Evolutionary conservation across 2,888 invertebrate genomes (phyloP).

Genomic region (Chrysolina haemoptera): DNA sequence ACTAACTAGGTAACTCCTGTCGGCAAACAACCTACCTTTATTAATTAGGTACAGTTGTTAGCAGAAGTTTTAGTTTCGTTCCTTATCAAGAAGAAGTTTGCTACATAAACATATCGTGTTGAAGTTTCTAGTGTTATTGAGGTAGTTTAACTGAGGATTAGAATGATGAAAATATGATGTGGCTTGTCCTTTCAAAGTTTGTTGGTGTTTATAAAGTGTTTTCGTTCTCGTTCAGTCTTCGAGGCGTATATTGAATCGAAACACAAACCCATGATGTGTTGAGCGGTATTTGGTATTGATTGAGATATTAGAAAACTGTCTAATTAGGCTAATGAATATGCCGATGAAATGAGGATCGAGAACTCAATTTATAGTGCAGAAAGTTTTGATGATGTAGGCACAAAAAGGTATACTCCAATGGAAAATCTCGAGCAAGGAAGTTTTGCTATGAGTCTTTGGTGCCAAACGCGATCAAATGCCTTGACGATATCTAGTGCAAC

Average conservation of each 20-base stretch:
- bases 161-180: conserved; percentile 13
- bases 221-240: not conserved
- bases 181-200: not conserved
- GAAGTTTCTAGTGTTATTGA: not conserved
- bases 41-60: conserved; percentile 1
- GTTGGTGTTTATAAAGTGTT: conserved; percentile 2
- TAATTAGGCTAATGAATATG: too few species aligned
- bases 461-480: too few species aligned
- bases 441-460: too few species aligned
- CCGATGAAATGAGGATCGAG: too few species aligned
- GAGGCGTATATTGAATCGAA: not conserved
- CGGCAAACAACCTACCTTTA: not conserved
- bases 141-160: conserved; percentile 2
- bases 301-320: too few species aligned
- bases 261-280: not conserved
- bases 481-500: too few species aligned
- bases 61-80: conserved; percentile 13
- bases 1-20: too few species aligned
- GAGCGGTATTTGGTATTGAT: not conserved
- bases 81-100: conserved; percentile 3
- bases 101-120: conserved; percentile 10
- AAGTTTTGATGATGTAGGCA: too few species aligned
- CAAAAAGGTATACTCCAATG: too few species aligned
- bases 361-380: too few species aligned
- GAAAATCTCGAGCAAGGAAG: too few species aligned